Evolutionary conservation across 1,140 invertebrate species (phyloP).

Genomic region (Popillia japonica): DNA sequence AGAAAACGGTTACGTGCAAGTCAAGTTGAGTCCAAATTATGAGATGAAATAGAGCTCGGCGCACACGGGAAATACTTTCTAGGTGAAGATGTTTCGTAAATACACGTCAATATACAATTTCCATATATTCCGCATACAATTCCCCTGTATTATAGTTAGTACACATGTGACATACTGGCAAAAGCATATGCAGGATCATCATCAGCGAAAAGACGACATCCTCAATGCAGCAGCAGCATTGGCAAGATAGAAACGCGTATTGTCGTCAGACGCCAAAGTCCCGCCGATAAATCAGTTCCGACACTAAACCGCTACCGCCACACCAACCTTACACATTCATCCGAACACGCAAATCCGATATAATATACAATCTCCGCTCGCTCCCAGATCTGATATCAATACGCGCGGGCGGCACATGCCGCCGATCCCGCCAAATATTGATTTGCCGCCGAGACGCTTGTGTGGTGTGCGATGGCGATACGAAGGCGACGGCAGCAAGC

Average conservation of each 20-base stretch:
- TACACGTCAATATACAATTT: too few relatives aligned
- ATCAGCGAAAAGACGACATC: background rate
- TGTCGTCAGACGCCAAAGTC: background rate
- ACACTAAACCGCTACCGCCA: background rate
- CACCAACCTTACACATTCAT: background rate
- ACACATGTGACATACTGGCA: too few relatives aligned
- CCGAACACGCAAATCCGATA: conserved; percentile 9
- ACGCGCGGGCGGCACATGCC: background rate
- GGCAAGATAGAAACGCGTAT: background rate
- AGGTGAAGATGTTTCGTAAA: too few relatives aligned
- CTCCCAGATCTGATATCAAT: conserved; percentile 4
- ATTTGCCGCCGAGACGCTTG: background rate
- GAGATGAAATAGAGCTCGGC: too few relatives aligned
- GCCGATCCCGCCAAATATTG: conserved; percentile 3
- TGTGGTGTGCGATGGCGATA: background rate
- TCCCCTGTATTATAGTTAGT: too few relatives aligned
- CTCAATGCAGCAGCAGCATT: background rate
- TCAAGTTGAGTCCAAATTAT: too few relatives aligned
- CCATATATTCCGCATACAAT: too few relatives aligned
- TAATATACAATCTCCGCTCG: conserved; percentile 4
- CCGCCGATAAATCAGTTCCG: background rate
- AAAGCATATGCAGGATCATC: too few relatives aligned
- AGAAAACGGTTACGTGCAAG: too few relatives aligned
- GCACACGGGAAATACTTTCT: too few relatives aligned
- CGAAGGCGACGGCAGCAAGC: background rate